A percentile compares a stretch with the other conserved stretches of the same genome.
Conservation (phyloP, 1,140 invertebrate species). For the Caenorhabditis latens region DNA sequence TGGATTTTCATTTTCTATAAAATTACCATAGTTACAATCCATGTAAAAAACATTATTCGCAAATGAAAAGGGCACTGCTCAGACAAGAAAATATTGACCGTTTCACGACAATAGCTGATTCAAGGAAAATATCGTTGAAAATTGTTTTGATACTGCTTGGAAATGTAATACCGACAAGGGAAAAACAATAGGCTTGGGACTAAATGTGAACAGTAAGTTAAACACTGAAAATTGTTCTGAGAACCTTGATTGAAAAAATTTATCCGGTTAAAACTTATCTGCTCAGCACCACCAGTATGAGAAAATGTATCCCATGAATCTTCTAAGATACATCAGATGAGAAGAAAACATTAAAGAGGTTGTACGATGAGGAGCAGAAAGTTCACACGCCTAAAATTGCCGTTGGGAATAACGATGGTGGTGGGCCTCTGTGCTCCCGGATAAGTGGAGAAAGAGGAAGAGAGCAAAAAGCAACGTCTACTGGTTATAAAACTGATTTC, state of each 20-base stretch:
- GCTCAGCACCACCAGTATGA: constrained; percentile 2
- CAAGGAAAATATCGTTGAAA: too few species aligned
- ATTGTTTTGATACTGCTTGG: too few species aligned
- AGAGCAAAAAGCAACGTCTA: constrained; percentile 28
- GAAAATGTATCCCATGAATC: constrained; percentile 16
- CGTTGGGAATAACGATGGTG: constrained; percentile 48
- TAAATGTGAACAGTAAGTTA: too few species aligned
- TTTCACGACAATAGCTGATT: too few species aligned
- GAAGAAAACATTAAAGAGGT: constrained; percentile 47
- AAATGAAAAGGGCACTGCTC: too few species aligned
- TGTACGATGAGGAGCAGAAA: constrained; percentile 52
- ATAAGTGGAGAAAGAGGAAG: constrained; percentile 20
- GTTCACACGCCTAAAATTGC: constrained; percentile 53
- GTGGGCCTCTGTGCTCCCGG: constrained; percentile 18
- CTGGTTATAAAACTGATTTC: constrained; percentile 44
- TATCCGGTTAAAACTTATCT: background rate
- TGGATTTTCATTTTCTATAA: too few species aligned
- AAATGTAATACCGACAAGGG: too few species aligned
- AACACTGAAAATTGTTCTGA: too few species aligned
- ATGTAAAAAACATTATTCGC: too few species aligned
- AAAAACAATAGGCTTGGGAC: too few species aligned
- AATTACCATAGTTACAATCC: too few species aligned
- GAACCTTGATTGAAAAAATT: background rate
- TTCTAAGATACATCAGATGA: constrained; percentile 23
- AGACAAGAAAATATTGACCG: too few species aligned